A percentile compares a stretch with the other conserved stretches of the same genome.
These are phyloP conservation scores for Myotis brandtii DNA, from an alignment of 2,113 vertebrate species.

Conservation along the genomic window DNA sequence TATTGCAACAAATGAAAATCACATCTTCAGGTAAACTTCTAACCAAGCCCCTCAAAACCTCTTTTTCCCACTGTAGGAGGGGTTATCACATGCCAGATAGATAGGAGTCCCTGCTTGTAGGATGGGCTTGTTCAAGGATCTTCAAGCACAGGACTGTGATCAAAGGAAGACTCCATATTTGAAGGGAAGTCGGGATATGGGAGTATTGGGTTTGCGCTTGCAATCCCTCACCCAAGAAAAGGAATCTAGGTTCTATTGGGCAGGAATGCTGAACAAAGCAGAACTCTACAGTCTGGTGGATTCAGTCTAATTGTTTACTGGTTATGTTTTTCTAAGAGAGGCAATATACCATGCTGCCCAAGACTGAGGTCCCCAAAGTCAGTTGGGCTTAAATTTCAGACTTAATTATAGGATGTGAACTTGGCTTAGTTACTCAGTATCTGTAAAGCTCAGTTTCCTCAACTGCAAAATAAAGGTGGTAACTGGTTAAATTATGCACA, in stretches of 20 bases:
- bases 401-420: not conserved
- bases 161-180: not conserved
- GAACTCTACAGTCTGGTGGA: not conserved
- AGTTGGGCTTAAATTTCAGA: too few species aligned
- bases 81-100: not conserved
- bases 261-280: not conserved
- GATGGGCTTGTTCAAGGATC: not conserved
- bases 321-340: not conserved
- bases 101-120: not conserved
- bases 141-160: not conserved
- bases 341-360: not conserved
- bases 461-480: not conserved
- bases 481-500: not conserved
- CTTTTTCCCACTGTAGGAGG: not conserved
- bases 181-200: not conserved
- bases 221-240: not conserved
- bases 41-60: not conserved
- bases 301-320: not conserved
- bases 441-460: not conserved
- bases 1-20: not conserved
- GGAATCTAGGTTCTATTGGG: accelerated
- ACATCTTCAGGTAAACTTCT: not conserved
- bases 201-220: not conserved
- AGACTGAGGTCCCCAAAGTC: not conserved
- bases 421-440: not conserved